phyloP scores from a whole-genome alignment of 2,797 vertebrate species.

The Cyprinella venusta region DNA sequence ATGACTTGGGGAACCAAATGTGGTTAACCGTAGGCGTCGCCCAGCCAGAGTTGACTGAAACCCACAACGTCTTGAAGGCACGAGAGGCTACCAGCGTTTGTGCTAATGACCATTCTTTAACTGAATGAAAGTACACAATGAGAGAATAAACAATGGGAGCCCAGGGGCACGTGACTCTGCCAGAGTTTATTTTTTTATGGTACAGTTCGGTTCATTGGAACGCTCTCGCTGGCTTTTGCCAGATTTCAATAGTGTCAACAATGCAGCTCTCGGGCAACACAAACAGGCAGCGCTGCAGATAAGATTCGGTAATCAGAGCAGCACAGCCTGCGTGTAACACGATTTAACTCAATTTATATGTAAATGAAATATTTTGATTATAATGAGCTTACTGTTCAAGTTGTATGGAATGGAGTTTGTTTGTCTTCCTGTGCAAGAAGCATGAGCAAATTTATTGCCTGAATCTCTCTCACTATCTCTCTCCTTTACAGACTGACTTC shows the following conservation, averaged over 20 bases:
- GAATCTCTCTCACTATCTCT: slow-evolving; percentile 28
- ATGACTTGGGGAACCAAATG: neutral
- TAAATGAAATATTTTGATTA: slow-evolving; percentile 76
- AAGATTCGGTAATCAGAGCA: slow-evolving; percentile 69
- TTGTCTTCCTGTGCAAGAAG: slow-evolving; percentile 64
- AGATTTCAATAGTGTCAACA: slow-evolving; percentile 65
- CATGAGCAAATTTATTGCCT: slow-evolving; percentile 57
- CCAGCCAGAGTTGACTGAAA: neutral
- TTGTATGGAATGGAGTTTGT: slow-evolving; percentile 66
- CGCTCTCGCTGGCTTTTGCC: slow-evolving; percentile 48
- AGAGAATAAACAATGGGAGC: slow-evolving; percentile 9
- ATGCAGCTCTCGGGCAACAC: slow-evolving; percentile 46
- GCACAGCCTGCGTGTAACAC: slow-evolving; percentile 64
- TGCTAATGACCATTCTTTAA: slow-evolving; percentile 38
- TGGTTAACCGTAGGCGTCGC: neutral
- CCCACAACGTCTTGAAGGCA: neutral
- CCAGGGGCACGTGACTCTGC: neutral
- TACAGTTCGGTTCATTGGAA: slow-evolving; percentile 27
- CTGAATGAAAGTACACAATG: slow-evolving; percentile 19
- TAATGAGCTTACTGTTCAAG: slow-evolving; percentile 76
- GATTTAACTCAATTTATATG: slow-evolving; percentile 81
- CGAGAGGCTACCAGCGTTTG: slow-evolving; percentile 6
- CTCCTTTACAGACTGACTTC: slow-evolving; percentile 59
- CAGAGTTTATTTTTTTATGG: neutral
- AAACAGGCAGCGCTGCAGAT: slow-evolving; percentile 62